Percentiles rank a stretch among this genome's conserved stretches.
phyloP scores from a whole-genome alignment of 2,888 invertebrate species.

The Amaurobius ferox region DNA sequence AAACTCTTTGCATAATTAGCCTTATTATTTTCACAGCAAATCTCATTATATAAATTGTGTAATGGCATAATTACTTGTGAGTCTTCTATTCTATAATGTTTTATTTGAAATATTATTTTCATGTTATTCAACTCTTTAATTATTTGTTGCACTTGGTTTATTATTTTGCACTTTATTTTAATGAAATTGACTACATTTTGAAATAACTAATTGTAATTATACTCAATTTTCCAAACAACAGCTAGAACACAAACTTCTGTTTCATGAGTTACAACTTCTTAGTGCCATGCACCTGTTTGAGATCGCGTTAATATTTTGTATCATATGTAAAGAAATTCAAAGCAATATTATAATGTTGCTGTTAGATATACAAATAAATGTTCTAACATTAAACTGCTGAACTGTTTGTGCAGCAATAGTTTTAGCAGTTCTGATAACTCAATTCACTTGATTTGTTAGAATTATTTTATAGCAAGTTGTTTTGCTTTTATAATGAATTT shows the following conservation, averaged over 20 bases:
- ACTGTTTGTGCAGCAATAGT: slow-evolving; percentile 10
- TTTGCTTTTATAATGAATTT: too few relatives aligned
- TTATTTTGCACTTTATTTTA: too few relatives aligned
- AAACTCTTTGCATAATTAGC: too few relatives aligned
- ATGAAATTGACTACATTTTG: too few relatives aligned
- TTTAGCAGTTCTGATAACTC: neutral
- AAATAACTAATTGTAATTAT: too few relatives aligned
- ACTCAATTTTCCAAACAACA: neutral
- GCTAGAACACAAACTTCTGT: neutral
- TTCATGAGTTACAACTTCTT: slow-evolving; percentile 1
- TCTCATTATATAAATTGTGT: too few relatives aligned
- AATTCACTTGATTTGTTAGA: neutral
- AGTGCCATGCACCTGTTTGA: slow-evolving; percentile 49
- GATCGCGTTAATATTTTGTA: neutral
- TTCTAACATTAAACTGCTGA: neutral
- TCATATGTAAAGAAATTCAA: neutral
- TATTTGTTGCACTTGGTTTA: too few relatives aligned
- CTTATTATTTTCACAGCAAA: too few relatives aligned
- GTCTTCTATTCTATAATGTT: too few relatives aligned
- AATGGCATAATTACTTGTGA: too few relatives aligned
- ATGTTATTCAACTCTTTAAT: too few relatives aligned
- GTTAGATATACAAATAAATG: neutral
- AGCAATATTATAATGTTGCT: neutral
- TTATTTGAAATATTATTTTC: too few relatives aligned
- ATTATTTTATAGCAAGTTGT: neutral